These are phyloP conservation scores for Drosophila rubida DNA, from an alignment of 2,888 invertebrate genomes.

Conservation along the genomic window DNA sequence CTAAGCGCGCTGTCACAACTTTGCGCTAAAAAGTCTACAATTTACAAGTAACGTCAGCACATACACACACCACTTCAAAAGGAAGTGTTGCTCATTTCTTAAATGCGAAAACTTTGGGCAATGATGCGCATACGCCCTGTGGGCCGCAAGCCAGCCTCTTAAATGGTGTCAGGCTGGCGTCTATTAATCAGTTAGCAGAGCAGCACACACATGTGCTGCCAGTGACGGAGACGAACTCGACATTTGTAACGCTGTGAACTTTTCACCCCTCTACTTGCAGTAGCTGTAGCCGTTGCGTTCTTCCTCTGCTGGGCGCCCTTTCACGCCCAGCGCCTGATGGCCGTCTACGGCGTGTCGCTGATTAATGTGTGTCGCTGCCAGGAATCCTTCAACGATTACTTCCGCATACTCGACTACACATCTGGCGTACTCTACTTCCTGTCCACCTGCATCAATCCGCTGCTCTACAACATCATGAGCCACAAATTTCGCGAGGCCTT, in stretches of 20 bases:
- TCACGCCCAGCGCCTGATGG: constrained; percentile 94
- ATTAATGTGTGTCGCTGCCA: constrained; percentile 78
- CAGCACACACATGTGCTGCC: too few species aligned
- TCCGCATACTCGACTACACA: constrained; percentile 88
- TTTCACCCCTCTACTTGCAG: constrained; percentile 85
- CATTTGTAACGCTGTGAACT: constrained; percentile 32
- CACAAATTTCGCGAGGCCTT: constrained; percentile 90
- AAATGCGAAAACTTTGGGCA: constrained; percentile 29
- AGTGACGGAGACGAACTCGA: too few species aligned
- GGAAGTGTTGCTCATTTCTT: constrained; percentile 9
- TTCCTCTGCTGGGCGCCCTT: constrained; percentile 96
- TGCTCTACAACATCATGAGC: constrained; percentile 90
- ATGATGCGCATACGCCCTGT: constrained; percentile 47
- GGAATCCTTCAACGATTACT: constrained; percentile 86
- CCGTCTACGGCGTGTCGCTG: constrained; percentile 88
- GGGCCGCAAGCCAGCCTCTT: constrained; percentile 4
- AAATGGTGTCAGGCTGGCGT: constrained; percentile 6
- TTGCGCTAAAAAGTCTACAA: constrained; percentile 35
- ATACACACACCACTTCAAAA: constrained; percentile 6
- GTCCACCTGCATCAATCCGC: constrained; percentile 89
- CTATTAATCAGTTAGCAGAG: constrained; percentile 25
- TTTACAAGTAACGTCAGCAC: constrained; percentile 55
- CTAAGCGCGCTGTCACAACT: constrained; percentile 44
- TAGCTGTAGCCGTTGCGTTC: constrained; percentile 93
- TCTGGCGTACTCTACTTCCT: constrained; percentile 89